Conservation (phyloP, 2,888 invertebrate genomes). For the Callyntrura guangdongensis region DNA sequence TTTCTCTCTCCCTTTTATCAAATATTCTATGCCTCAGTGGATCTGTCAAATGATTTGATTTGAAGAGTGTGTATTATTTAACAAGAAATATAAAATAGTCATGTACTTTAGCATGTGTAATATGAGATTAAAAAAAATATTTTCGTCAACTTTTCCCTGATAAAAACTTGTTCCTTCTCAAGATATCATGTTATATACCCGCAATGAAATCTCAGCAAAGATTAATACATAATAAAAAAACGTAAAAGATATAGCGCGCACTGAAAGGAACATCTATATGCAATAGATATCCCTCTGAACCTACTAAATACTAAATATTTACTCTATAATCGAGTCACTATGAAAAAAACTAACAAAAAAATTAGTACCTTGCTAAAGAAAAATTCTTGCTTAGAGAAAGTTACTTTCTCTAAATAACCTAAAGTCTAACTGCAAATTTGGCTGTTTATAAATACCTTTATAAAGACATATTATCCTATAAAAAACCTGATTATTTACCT, state of each 20-base stretch:
- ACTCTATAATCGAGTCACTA: neutral
- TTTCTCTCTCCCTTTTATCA: neutral
- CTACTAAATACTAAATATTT: no score
- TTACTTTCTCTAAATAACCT: conserved; percentile 25
- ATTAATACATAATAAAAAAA: conserved; percentile 33
- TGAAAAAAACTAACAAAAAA: neutral
- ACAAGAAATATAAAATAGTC: neutral
- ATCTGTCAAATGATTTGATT: neutral
- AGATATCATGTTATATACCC: conserved; percentile 71
- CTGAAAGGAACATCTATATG: no score
- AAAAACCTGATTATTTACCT: conserved; percentile 1
- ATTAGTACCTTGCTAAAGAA: neutral
- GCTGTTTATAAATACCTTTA: conserved; percentile 41
- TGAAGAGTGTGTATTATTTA: neutral
- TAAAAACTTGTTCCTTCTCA: conserved; percentile 19
- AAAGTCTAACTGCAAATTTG: conserved; percentile 38
- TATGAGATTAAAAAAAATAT: no score
- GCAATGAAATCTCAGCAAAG: conserved; percentile 80
- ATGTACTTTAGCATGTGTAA: conserved; percentile 33
- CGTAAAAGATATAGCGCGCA: no score
- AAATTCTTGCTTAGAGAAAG: neutral
- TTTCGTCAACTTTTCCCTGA: neutral
- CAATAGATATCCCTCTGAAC: no score
- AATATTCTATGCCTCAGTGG: neutral
- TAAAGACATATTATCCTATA: conserved; percentile 2